phyloP scores from a whole-genome alignment of 2,113 vertebrate genomes.

The Cottus gobio region DNA sequence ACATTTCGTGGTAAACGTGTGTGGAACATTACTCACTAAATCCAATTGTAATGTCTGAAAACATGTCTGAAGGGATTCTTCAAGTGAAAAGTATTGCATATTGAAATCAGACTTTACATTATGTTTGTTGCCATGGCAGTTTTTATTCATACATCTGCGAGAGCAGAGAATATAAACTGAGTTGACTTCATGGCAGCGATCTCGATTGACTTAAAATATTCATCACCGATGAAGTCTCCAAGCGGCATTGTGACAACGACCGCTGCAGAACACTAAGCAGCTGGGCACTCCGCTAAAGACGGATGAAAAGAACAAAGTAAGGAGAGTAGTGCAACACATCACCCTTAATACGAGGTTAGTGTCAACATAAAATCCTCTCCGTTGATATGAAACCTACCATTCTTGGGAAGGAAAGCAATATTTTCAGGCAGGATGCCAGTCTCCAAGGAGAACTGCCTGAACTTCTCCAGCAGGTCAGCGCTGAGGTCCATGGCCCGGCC shows the following conservation, averaged over 20 bases:
- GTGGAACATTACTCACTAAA: background rate
- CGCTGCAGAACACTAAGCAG: constrained; percentile 40
- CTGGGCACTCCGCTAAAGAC: constrained; percentile 70
- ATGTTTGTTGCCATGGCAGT: background rate
- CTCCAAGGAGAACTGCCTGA: constrained; percentile 80
- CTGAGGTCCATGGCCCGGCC: constrained; percentile 74
- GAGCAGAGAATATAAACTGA: background rate
- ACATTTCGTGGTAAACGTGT: too few relatives aligned
- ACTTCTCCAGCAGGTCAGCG: constrained; percentile 77
- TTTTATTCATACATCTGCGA: background rate
- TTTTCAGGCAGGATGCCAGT: constrained; percentile 80
- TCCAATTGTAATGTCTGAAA: background rate
- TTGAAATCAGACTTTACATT: background rate
- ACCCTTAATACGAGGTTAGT: background rate
- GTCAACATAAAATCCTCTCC: background rate
- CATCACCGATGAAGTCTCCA: background rate
- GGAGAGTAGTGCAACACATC: background rate
- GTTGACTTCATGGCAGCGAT: background rate
- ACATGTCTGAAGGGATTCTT: background rate
- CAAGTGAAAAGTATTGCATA: background rate
- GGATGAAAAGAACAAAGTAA: background rate
- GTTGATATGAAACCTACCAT: constrained; percentile 71
- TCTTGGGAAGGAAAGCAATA: constrained; percentile 81
- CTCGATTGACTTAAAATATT: background rate
- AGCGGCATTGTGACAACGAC: background rate